phyloP scores from a whole-genome alignment of 2,113 vertebrate species.

The Neotoma lepida region DNA sequence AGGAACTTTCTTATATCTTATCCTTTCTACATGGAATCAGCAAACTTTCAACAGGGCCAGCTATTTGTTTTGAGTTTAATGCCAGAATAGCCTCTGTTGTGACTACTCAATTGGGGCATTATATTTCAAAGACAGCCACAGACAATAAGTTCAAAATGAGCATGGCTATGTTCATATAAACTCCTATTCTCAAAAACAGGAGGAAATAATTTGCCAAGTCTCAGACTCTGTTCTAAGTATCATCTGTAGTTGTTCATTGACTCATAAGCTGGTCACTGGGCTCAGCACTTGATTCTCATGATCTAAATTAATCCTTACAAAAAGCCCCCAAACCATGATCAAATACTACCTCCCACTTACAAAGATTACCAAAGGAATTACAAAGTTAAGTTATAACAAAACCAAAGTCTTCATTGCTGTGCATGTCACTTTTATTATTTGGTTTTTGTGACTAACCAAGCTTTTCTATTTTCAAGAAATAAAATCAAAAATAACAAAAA shows the following conservation, averaged over 20 bases:
- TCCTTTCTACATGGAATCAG: background rate
- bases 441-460: background rate
- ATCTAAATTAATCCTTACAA: background rate
- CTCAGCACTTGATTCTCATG: background rate
- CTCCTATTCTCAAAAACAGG: background rate
- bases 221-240: background rate
- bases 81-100: background rate
- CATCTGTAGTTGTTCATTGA: background rate
- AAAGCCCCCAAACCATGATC: background rate
- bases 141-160: background rate
- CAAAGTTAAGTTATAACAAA: conserved; percentile 9
- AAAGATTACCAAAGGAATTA: background rate
- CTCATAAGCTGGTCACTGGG: background rate
- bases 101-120: background rate
- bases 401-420: background rate
- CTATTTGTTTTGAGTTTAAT: background rate
- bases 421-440: background rate
- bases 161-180: background rate
- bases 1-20: background rate
- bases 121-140: background rate
- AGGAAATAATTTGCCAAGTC: background rate
- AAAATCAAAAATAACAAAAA: background rate
- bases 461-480: conserved; percentile 18
- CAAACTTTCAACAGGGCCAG: background rate
- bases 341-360: background rate